Evolutionary conservation across 2,888 invertebrate species (phyloP).

Genomic region (Schizaphis graminum): DNA sequence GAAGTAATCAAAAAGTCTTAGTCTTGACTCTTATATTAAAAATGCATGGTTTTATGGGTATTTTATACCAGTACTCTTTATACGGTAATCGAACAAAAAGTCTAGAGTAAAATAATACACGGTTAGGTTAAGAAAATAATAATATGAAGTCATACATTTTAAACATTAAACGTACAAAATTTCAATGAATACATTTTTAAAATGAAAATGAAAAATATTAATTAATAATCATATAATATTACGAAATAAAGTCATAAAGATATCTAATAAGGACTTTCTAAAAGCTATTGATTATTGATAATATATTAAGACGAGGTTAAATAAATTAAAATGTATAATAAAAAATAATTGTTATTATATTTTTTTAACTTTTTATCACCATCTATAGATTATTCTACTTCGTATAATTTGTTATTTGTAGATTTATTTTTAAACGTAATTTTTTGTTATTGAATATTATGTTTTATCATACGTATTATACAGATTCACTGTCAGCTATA

Average conservation of each 20-base stretch:
- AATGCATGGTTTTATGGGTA: neutral
- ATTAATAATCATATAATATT: neutral
- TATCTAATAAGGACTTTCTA: neutral
- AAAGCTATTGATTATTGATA: neutral
- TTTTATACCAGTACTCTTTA: neutral
- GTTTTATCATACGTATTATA: neutral
- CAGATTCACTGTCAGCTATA: neutral
- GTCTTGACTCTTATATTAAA: neutral
- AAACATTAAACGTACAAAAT: neutral
- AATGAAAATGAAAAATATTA: neutral
- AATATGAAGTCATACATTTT: neutral
- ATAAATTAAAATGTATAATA: neutral
- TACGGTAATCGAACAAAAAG: neutral
- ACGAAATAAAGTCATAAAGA: neutral
- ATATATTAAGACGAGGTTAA: neutral
- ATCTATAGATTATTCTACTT: neutral
- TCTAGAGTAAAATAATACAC: neutral
- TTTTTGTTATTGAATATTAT: neutral
- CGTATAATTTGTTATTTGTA: neutral
- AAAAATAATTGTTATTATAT: neutral
- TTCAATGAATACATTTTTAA: neutral
- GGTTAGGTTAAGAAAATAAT: neutral
- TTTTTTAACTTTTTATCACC: neutral
- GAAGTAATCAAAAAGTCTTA: constrained; percentile 21
- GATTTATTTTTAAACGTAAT: neutral